These are phyloP conservation scores for Ophthalmolycus amberensis DNA, from an alignment of 2,113 vertebrate species.

Conservation along the genomic window DNA sequence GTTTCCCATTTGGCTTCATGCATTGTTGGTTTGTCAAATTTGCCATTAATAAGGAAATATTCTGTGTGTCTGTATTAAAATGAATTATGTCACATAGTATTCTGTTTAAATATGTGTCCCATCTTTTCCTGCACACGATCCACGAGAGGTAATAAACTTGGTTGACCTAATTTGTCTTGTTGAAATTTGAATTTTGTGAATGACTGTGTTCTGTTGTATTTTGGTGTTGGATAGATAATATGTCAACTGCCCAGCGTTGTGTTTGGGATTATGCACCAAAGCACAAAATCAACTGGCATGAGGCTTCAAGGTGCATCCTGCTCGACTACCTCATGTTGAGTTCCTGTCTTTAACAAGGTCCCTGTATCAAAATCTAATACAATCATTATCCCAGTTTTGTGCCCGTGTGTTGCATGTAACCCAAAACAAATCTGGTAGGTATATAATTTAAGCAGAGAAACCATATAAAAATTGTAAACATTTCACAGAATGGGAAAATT, in stretches of 20 bases:
- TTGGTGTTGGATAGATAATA: neutral
- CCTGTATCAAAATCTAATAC: neutral
- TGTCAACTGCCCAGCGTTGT: neutral
- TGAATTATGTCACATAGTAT: constrained; percentile 22
- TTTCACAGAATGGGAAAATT: neutral
- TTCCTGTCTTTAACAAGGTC: neutral
- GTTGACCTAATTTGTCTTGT: constrained; percentile 15
- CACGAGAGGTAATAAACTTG: constrained; percentile 36
- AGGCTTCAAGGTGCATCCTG: neutral
- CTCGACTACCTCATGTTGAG: neutral
- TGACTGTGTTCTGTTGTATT: neutral
- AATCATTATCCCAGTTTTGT: neutral
- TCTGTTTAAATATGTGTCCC: constrained; percentile 31
- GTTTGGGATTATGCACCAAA: neutral
- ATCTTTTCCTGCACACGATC: constrained; percentile 40
- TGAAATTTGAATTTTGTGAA: neutral
- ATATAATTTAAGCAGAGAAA: neutral
- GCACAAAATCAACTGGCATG: neutral
- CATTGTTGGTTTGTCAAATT: constrained; percentile 43
- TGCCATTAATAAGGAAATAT: constrained; percentile 10
- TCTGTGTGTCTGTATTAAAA: constrained; percentile 30
- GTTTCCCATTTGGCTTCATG: constrained; percentile 22
- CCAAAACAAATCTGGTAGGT: neutral
- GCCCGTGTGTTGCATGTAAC: neutral
- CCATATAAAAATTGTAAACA: rapidly evolving